Conservation (phyloP, 2,797 vertebrate species). For the Dromococcyx pavoninus region DNA sequence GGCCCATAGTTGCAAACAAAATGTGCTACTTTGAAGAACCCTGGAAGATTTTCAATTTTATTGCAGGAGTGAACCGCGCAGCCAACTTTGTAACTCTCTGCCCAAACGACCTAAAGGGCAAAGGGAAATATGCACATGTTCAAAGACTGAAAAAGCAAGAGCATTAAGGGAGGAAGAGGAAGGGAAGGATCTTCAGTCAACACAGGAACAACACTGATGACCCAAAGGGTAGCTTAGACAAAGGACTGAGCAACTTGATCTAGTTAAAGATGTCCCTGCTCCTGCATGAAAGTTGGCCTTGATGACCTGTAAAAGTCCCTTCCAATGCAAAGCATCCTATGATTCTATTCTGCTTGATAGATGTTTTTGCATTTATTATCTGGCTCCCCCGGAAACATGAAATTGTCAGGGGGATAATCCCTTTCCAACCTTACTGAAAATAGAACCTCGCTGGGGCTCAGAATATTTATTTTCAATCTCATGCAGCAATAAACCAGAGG, state of each 20-base stretch:
- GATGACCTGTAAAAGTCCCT: no score
- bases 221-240: background rate
- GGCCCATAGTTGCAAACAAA: slow-evolving; percentile 86
- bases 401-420: background rate
- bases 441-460: background rate
- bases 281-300: no score
- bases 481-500: background rate
- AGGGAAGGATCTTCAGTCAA: background rate
- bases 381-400: background rate
- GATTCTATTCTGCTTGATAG: background rate
- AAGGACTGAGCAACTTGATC: background rate
- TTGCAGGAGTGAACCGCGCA: slow-evolving; percentile 81
- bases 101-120: slow-evolving; percentile 84
- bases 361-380: background rate
- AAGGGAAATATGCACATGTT: background rate
- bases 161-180: background rate
- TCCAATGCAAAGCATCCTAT: no score
- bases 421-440: background rate
- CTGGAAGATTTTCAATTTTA: background rate
- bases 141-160: background rate
- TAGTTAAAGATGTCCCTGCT: no score
- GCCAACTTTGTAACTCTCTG: slow-evolving; percentile 83
- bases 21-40: slow-evolving; percentile 29
- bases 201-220: background rate
- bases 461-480: background rate